Evolutionary conservation across 2,113 vertebrate genomes (phyloP).

Genomic region (Camelus bactrianus): DNA sequence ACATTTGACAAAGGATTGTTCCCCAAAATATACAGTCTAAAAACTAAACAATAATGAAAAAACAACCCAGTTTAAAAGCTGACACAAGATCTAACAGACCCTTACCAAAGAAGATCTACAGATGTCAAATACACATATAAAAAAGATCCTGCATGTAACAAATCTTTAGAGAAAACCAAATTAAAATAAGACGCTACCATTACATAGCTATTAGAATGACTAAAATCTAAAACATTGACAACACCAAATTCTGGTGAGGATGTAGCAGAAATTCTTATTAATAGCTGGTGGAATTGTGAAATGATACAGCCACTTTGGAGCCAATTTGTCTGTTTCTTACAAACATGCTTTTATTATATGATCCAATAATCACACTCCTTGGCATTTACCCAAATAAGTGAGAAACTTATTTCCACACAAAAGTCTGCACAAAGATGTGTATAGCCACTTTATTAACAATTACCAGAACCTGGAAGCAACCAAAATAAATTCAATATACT

Average conservation of each 20-base stretch:
- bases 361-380: no score
- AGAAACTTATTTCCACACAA: not conserved
- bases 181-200: not conserved
- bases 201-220: no score
- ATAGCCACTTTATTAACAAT: not conserved
- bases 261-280: not conserved
- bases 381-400: no score
- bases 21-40: not conserved
- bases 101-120: not conserved
- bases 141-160: no score
- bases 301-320: not conserved
- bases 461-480: not conserved
- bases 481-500: not conserved
- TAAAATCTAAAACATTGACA: not conserved
- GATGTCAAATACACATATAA: not conserved
- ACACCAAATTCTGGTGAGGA: not conserved
- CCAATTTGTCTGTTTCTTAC: no score
- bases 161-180: not conserved
- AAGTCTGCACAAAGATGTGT: not conserved
- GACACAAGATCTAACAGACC: not conserved
- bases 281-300: no score
- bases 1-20: not conserved
- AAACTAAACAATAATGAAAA: not conserved
- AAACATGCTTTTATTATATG: no score
- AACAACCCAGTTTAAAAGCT: not conserved